phyloP scores from a whole-genome alignment of 2,797 vertebrate genomes.

The Parambassis ranga region DNA sequence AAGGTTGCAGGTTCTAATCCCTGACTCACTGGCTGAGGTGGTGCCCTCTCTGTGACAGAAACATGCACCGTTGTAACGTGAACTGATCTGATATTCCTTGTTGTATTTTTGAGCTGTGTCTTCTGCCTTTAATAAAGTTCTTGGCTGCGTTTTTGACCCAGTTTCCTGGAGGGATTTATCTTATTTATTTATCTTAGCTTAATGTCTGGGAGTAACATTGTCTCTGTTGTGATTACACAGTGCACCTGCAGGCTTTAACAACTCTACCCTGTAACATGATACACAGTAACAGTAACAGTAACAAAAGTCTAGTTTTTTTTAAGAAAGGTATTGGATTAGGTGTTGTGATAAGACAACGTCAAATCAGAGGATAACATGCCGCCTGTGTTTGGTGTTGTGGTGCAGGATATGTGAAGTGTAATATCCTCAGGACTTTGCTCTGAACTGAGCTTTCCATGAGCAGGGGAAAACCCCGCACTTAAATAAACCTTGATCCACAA shows the following conservation, averaged over 20 bases:
- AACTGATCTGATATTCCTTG: not conserved
- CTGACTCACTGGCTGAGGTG: not conserved
- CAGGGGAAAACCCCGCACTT: constrained; percentile 3
- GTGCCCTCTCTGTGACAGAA: not conserved
- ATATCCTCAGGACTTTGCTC: constrained; percentile 10
- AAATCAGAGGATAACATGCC: not conserved
- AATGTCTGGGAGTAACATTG: constrained; percentile 30
- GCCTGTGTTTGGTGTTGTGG: constrained; percentile 13
- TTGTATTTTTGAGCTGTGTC: too few relatives aligned
- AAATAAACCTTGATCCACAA: constrained; percentile 8
- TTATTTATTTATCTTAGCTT: constrained; percentile 38
- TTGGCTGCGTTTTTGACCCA: not conserved
- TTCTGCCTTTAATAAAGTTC: not conserved
- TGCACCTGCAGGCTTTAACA: constrained; percentile 21
- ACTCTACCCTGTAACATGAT: not conserved
- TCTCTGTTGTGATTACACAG: constrained; percentile 44
- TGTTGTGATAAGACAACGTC: too few relatives aligned
- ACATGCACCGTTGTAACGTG: too few relatives aligned
- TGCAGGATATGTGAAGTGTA: not conserved
- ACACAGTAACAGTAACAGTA: too few relatives aligned
- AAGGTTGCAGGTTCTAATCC: constrained; percentile 16
- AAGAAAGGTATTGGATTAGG: too few relatives aligned
- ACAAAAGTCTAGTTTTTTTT: too few relatives aligned
- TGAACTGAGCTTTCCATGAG: not conserved
- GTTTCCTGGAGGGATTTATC: constrained; percentile 21